Conservation (phyloP, 2,888 invertebrate species). For the Dastarcus helophoroides region DNA sequence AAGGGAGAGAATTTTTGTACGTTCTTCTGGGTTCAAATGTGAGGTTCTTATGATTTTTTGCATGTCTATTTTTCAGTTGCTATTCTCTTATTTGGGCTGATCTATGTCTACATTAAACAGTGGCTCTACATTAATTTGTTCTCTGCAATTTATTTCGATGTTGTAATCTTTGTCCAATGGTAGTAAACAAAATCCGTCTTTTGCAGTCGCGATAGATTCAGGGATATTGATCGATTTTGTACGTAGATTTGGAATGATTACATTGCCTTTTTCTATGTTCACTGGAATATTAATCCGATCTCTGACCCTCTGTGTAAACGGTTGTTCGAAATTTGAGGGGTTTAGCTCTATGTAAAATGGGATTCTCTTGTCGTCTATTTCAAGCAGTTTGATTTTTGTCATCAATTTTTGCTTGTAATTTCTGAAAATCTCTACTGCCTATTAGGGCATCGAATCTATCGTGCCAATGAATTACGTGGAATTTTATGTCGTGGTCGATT, state of each 20-base stretch:
- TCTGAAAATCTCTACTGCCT: constrained; percentile 12
- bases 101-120: constrained; percentile 5
- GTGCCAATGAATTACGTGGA: constrained; percentile 12
- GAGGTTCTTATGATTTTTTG: constrained; percentile 7
- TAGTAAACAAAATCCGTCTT: constrained; percentile 8
- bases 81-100: background rate
- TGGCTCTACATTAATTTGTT: constrained; percentile 11
- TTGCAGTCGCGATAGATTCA: constrained; percentile 8
- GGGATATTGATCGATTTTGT: constrained; percentile 7
- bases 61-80: constrained; percentile 2
- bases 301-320: constrained; percentile 2
- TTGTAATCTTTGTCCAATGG: constrained; percentile 4
- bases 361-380: constrained; percentile 7
- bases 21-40: constrained; percentile 10
- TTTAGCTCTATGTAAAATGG: constrained; percentile 11
- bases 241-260: constrained; percentile 9
- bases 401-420: constrained; percentile 11
- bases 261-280: constrained; percentile 9
- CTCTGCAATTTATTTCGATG: constrained; percentile 8
- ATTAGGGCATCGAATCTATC: constrained; percentile 12
- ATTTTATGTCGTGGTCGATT: constrained; percentile 6
- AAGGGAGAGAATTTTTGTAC: constrained; percentile 4
- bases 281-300: constrained; percentile 9
- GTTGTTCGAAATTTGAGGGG: constrained; percentile 6
- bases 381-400: constrained; percentile 8